Base-by-base conservation (phyloP, 2,888 invertebrate genomes). In the Sceliomorpha sp. region DNA sequence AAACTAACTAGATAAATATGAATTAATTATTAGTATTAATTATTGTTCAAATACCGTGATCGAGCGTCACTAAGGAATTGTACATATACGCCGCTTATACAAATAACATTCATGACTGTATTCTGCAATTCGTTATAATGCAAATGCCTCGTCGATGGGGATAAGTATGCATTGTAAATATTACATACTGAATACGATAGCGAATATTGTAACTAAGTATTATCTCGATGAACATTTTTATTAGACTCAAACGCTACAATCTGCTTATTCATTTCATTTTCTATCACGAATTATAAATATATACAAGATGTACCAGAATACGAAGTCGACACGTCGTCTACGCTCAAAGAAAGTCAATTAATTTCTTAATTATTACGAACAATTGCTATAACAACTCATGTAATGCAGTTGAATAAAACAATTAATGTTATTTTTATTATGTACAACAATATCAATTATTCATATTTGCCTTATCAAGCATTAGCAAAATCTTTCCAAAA, bases 51-150 rank as follows among this genome's bases (percentile, higher is more conserved):
- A 47, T 17, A 59, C 27, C 60, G 58, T 53, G 63, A 60, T 70
- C 45, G 29, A 51, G 44, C 32, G 29, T 67, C 59, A 63, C 48
- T 39, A 64, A 59, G 51, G 48, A 56, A 47, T 55, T 72, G 71
- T 72, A 72, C 17, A 72, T n/a, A n/a, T 72, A 68, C 34, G 45
- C 37, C 27, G 66, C 62, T 62, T 66, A 71, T 60, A 59, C 48
- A 59, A 58, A 56, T 67, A 53, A 66, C 70, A 62, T 67, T 71
- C 59, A 68, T 67, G 67, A 63, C 59, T 71, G 67, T 71, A 71
- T 56, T 68, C 63, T 51, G 67, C 68, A 71, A 60, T 64, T 71
- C 56, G 63, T 71, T 55, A 67, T 39, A 53, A 55, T 37, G 42
- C 53, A 67, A n/a, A 53, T 27, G 42, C 50, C 50, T 64, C 37